phyloP scores from a whole-genome alignment of 2,113 vertebrate species.

The Natator depressus region DNA sequence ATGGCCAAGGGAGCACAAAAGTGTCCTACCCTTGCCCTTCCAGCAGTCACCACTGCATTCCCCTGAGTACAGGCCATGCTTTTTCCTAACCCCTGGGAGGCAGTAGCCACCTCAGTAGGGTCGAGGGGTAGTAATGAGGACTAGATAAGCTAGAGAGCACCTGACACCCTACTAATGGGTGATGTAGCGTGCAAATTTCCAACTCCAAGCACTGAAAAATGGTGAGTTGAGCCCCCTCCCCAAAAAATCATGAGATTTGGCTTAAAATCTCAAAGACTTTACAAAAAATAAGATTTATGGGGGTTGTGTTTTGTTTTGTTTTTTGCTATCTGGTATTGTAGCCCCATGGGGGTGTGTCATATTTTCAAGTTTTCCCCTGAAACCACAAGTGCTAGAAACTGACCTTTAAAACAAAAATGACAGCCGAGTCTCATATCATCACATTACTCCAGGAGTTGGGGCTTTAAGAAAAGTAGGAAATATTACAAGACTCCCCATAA shows the following conservation, averaged over 20 bases:
- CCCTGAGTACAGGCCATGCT: background rate
- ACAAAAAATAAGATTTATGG: no score
- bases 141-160: background rate
- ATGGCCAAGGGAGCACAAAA: background rate
- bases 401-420: no score
- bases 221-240: background rate
- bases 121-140: background rate
- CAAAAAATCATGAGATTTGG: background rate
- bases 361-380: background rate
- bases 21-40: background rate
- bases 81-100: background rate
- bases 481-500: background rate
- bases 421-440: background rate
- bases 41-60: no score
- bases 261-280: no score
- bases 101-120: background rate
- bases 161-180: background rate
- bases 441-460: background rate
- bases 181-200: background rate
- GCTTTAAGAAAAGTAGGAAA: background rate
- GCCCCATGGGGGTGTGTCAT: no score
- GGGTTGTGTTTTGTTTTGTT: no score
- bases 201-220: slow-evolving; percentile 32
- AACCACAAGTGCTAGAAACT: background rate
- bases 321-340: no score